Conservation (phyloP, 2,113 vertebrate species). For the Sinocyclocheilus anshuiensis region DNA sequence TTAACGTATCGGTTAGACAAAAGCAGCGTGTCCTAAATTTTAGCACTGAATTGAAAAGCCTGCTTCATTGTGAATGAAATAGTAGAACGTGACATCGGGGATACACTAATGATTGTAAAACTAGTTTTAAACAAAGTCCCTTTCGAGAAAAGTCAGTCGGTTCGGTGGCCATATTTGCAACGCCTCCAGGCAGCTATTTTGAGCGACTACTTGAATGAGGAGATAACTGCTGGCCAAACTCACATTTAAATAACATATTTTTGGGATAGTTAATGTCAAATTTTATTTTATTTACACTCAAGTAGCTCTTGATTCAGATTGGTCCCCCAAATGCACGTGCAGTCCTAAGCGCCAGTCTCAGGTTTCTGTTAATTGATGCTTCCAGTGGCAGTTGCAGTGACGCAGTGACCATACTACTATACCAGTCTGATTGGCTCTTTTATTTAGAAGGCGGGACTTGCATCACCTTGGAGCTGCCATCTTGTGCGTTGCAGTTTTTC, state of each 20-base stretch:
- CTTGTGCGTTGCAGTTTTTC: background rate
- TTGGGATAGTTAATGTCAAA: too few relatives aligned
- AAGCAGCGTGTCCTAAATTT: slow-evolving; percentile 21
- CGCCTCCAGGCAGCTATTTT: background rate
- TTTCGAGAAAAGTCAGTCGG: background rate
- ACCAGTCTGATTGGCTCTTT: background rate
- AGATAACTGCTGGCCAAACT: background rate
- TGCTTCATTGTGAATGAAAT: background rate
- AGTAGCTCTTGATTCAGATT: too few relatives aligned
- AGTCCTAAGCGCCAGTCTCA: background rate
- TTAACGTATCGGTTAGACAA: slow-evolving; percentile 40
- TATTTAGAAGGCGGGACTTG: background rate
- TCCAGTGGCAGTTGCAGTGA: background rate
- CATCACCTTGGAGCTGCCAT: background rate
- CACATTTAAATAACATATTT: background rate
- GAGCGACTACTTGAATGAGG: background rate
- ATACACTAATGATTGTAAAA: background rate
- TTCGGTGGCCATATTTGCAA: background rate
- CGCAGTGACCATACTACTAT: background rate
- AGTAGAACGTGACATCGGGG: background rate
- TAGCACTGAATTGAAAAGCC: slow-evolving; percentile 1
- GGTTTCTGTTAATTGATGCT: background rate
- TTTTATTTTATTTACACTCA: too few relatives aligned
- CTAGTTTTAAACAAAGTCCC: background rate
- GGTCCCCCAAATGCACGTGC: too few relatives aligned